Evolutionary conservation across 1,140 invertebrate species (phyloP).

Genomic region (Eueides isabella): DNA sequence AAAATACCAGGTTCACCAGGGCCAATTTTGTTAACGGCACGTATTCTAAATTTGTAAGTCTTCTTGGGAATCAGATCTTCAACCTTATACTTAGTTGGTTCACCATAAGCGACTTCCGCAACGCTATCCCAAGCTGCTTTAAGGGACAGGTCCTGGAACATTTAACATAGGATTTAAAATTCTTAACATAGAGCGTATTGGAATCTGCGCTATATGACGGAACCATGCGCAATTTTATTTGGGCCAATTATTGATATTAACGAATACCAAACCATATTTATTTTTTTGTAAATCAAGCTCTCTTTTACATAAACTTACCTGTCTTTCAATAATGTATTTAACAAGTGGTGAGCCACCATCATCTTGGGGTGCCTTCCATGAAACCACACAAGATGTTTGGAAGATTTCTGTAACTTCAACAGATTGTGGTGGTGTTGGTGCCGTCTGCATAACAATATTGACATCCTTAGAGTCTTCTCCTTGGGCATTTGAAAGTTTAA

Average conservation of each 20-base stretch:
- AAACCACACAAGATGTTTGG: conserved; percentile 94
- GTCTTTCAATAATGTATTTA: conserved; percentile 97
- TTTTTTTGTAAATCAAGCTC: not conserved
- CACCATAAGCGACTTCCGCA: conserved; percentile 86
- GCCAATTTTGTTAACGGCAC: conserved; percentile 95
- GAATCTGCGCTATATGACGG: too few relatives aligned
- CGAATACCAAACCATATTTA: not conserved
- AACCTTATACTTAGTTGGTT: conserved; percentile 90
- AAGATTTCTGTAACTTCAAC: conserved; percentile 96
- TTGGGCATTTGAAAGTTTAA: conserved; percentile 93
- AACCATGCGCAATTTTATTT: too few relatives aligned
- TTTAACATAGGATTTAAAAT: not conserved
- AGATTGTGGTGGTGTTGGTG: conserved; percentile 92
- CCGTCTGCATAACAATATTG: conserved; percentile 93
- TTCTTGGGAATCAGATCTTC: conserved; percentile 93
- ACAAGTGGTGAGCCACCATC: conserved; percentile 95
- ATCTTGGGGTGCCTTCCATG: conserved; percentile 96
- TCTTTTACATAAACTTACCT: conserved; percentile 84
- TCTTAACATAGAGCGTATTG: too few relatives aligned
- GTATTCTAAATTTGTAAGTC: conserved; percentile 97
- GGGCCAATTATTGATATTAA: too few relatives aligned
- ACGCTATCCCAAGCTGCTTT: conserved; percentile 93
- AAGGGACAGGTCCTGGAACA: conserved; percentile 73
- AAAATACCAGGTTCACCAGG: conserved; percentile 94
- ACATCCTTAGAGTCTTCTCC: conserved; percentile 94